Percentiles rank a stretch among this genome's conserved stretches.
These are phyloP conservation scores for Acrocyrtus sp. DNA, from an alignment of 2,888 invertebrate species.

Conservation along the genomic window DNA sequence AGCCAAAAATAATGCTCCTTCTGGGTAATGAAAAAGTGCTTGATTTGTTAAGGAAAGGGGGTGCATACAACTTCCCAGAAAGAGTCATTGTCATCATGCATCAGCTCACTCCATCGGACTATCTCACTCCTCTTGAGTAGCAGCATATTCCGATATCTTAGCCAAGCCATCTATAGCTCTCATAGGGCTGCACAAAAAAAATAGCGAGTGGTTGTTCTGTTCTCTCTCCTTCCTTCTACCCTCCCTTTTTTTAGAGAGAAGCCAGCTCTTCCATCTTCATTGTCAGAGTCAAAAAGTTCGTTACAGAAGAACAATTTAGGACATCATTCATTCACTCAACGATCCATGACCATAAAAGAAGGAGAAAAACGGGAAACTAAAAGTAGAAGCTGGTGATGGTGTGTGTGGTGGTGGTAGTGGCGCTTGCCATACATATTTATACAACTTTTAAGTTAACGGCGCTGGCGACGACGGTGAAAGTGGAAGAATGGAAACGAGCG, in stretches of 20 bases:
- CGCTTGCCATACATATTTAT: background rate
- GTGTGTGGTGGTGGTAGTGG: too few species aligned
- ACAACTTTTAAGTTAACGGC: background rate
- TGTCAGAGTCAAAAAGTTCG: slow-evolving; percentile 55
- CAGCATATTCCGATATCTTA: slow-evolving; percentile 1
- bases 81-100: slow-evolving; percentile 50
- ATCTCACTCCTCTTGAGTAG: slow-evolving; percentile 28
- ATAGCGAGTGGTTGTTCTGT: too few species aligned
- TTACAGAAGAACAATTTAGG: slow-evolving; percentile 54
- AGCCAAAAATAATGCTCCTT: background rate
- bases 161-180: too few species aligned
- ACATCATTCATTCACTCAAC: slow-evolving; percentile 55
- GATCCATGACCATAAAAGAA: slow-evolving; percentile 52
- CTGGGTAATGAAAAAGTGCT: background rate
- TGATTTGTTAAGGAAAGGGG: background rate
- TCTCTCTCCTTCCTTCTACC: too few species aligned
- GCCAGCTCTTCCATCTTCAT: slow-evolving; percentile 50
- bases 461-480: background rate
- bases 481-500: too few species aligned
- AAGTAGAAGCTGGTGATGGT: too few species aligned
- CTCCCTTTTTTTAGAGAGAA: slow-evolving; percentile 17
- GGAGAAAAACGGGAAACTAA: slow-evolving; percentile 35
- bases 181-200: too few species aligned
- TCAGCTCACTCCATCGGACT: slow-evolving; percentile 35
- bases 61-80: too few species aligned